Percentiles rank a stretch among this genome's conserved stretches.
phyloP scores from a whole-genome alignment of 2,113 vertebrate species.

The Gambusia affinis region DNA sequence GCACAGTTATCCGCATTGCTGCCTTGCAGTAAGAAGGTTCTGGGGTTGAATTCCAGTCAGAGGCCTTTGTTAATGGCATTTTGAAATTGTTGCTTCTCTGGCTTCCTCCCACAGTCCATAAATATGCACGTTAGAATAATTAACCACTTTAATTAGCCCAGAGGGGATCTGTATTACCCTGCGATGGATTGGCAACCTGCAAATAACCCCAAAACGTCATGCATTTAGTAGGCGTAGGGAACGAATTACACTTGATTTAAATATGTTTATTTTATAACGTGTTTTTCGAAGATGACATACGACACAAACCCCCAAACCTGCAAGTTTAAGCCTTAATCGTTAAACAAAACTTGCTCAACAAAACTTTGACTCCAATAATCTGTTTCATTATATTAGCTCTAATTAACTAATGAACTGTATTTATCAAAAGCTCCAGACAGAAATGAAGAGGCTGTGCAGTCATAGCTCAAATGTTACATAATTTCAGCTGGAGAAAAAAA shows the following conservation, averaged over 20 bases:
- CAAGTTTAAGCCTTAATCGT: background rate
- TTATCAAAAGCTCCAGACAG: constrained; percentile 1
- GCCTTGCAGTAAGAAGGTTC: background rate
- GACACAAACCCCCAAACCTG: background rate
- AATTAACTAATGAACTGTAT: background rate
- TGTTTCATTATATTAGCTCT: constrained; percentile 2
- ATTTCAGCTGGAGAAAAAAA: background rate
- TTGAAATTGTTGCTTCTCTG: background rate
- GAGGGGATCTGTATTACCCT: background rate
- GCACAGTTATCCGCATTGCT: background rate
- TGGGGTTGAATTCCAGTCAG: background rate
- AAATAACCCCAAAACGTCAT: background rate
- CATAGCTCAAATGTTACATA: background rate
- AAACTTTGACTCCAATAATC: background rate
- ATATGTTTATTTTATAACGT: background rate
- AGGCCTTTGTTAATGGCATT: background rate
- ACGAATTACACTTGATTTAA: background rate
- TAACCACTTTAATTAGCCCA: background rate
- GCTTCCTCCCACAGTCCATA: background rate
- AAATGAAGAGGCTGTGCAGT: constrained; percentile 11
- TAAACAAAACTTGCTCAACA: background rate
- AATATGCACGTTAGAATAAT: background rate
- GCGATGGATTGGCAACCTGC: background rate
- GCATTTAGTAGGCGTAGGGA: background rate
- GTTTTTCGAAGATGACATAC: background rate